Evolutionary conservation across 2,797 vertebrate species (phyloP), one percentile per base, ranked within the genome.

Genomic region (Momotus momota): DNA sequence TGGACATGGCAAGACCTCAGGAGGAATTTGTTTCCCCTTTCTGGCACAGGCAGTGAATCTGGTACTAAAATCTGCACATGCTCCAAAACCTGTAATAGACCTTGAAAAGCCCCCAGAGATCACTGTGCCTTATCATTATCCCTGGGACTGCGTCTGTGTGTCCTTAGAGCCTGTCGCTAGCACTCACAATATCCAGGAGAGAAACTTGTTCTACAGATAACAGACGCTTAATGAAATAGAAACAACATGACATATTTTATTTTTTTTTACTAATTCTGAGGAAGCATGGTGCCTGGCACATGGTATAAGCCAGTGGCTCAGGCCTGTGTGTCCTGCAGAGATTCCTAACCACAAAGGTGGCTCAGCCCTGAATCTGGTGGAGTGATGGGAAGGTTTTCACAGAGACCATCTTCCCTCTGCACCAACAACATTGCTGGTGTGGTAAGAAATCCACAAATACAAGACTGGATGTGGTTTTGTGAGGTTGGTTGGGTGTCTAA

Each of bases 381-480:
- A 7, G 78, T 3, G 13, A 10, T 5, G 31, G 75, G 54, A 74
- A 55, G 31, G 40, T 9, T 69, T 61, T 70, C 79, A 14, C 45
- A 11, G 33, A 41, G 27, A 21, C 20, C 46, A 8, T 25, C 20
- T 16, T 31, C 52, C 48, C 40, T 27, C 35, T 33, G n/a, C 58
- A 79, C 54, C 17, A 27, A 8, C 46, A 12, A 4, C 2, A 1
- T 23, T 17, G 2, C 1, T 46, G 0, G 7, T 8, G 8, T 7
- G 27, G 9, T 16, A 46, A 35, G 43, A 83, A 77, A 60, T 31
- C 22, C 35, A 17, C 12, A 1, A 4, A 33, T 12, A 21, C 23
- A 73, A 71, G 51, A 54, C 2, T 6, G 57, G 3, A 19, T 18
- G 6, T 1, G 4, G 49, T 27, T 52, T 52, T 52, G 51, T 52